Conservation (phyloP, 2,888 invertebrate species). For the Pilophorus perplexus region DNA sequence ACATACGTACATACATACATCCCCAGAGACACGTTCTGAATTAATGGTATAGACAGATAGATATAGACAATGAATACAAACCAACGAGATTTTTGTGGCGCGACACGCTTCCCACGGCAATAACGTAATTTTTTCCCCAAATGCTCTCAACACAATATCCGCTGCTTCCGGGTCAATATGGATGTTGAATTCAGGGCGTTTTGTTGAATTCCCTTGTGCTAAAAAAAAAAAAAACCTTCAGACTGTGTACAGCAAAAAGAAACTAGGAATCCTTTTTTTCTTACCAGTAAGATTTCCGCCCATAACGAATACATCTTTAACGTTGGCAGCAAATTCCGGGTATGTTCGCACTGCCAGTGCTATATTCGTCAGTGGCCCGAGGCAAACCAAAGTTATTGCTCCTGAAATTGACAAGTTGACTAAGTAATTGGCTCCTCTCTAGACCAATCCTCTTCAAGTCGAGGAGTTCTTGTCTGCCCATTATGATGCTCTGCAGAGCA, state of each 20-base stretch:
- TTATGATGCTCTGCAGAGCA: no score
- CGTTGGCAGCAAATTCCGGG: slow-evolving; percentile 60
- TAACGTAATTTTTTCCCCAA: slow-evolving; percentile 59
- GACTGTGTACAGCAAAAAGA: not conserved
- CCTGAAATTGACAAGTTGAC: not conserved
- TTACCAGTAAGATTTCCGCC: slow-evolving; percentile 72
- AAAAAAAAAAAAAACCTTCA: slow-evolving; percentile 22
- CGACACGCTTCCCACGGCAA: slow-evolving; percentile 70
- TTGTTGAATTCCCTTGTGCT: slow-evolving; percentile 46
- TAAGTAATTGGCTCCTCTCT: no score
- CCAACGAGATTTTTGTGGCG: slow-evolving; percentile 51
- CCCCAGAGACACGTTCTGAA: no score
- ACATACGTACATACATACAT: no score
- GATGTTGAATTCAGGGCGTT: slow-evolving; percentile 72
- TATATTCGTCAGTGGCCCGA: slow-evolving; percentile 77
- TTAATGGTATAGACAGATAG: no score
- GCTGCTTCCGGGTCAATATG: slow-evolving; percentile 74
- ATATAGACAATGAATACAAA: no score
- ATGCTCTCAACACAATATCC: slow-evolving; percentile 62
- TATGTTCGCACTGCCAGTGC: slow-evolving; percentile 71
- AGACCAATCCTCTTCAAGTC: no score
- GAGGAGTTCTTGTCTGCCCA: no score
- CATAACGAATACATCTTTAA: slow-evolving; percentile 71
- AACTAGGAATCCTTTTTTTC: slow-evolving; percentile 43
- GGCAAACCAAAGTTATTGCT: slow-evolving; percentile 57